Conservation (phyloP, 2,888 invertebrate genomes). For the Xestia c-nigrum region DNA sequence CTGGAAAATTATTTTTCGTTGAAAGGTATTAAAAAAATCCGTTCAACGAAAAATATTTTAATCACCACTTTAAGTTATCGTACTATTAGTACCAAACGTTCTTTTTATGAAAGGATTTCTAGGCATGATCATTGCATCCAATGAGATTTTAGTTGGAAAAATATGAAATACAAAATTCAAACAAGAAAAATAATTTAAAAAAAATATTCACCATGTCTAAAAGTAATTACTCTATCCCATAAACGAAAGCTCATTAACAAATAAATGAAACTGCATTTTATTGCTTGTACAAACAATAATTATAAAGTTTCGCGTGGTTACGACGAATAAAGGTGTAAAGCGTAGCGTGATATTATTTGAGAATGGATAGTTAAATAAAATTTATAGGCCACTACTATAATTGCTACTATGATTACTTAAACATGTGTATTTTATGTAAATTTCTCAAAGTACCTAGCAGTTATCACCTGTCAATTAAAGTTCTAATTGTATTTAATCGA, state of each 20-base stretch:
- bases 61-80: no score
- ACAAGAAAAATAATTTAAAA: not conserved
- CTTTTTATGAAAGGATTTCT: not conserved
- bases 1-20: fast-evolving
- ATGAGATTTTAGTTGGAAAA: not conserved
- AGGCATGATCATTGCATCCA: not conserved
- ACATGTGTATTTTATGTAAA: constrained; percentile 11
- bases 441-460: not conserved
- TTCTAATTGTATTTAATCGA: not conserved
- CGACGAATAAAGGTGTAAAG: constrained; percentile 55
- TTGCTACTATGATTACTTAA: constrained; percentile 23
- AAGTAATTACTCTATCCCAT: constrained; percentile 6
- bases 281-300: constrained; percentile 52
- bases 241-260: constrained; percentile 29
- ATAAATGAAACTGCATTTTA: constrained; percentile 45
- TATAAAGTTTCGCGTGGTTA: constrained; percentile 59
- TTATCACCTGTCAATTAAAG: not conserved
- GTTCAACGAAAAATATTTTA: no score
- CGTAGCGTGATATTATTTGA: constrained; percentile 66
- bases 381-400: constrained; percentile 36
- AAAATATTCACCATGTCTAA: not conserved
- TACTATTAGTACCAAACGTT: not conserved
- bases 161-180: not conserved
- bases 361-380: constrained; percentile 45
- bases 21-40: no score